Base-by-base conservation (phyloP, 2,888 invertebrate genomes). In the Tholera decimalis region DNA sequence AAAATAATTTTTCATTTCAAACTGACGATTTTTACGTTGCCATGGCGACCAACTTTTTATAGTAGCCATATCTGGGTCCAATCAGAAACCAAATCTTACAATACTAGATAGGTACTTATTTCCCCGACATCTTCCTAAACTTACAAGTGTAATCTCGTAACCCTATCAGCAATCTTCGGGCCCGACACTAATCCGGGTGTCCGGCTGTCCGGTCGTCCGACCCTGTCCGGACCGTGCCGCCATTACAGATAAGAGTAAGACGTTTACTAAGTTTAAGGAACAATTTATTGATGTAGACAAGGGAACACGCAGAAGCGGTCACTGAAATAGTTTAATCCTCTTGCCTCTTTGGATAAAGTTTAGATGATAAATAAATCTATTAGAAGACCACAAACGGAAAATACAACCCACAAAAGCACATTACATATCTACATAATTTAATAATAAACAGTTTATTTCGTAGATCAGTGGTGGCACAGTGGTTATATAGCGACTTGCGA, bases 161-260 rank as follows among this genome's bases (percentile, higher is more conserved):
- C 60, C 64, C 57, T 61, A 80, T 72, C 73, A 56, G 50, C 59
- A 28, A 71, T 79, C 57, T 77, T n/a, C 28, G 39, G 33, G 37
- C 37, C 54, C 69, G 66, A 63, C 66, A 69, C 64, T 79, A 80
- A 80, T 79, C 80, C 82, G 80, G 79, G 63, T 43, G 66, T 49
- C 49, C 80, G 46, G 54, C 24, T 26, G 59, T 55, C 55, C 79
- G 44, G 53, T 39, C 35, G 63, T 58, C 68, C 60, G 64, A 35
- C 18, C 26, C 30, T n/a, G 64, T 55, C 59, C 59, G 64, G 33
- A 22, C 49, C 33, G 43, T 26, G 54, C 68, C 55, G 70, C 75
- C 53, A 62, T 79, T 75, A 79, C 54, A 76, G 85, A 85, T 85
- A 84, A 82, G 72, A 85, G 82, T 69, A 75, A 85, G 85, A 83